Evolutionary conservation across 2,888 invertebrate species (phyloP), one percentile per base, ranked within the genome.

Genomic region (Psylliodes chrysocephalus): DNA sequence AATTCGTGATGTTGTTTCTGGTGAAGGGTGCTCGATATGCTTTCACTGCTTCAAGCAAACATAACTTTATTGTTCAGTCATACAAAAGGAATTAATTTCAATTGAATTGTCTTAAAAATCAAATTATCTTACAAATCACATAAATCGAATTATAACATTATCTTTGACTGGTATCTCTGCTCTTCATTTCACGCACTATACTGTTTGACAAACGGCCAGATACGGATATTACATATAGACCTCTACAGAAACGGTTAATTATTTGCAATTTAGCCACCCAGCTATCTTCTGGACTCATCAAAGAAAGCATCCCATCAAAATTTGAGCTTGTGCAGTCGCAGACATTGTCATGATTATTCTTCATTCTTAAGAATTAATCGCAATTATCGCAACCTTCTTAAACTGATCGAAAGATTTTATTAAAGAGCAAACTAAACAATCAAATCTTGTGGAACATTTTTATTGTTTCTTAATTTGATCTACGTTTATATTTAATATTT

Each of bases 221-320:
- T 1, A 98, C 98, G 1, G 96, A 97, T 75, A 98, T 93, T 0
- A 98, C 98, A 83, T 98, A 98, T 14, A 97, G 91, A 56, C 98
- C 98, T 83, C 92, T 93, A 63, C 90, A 90, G 82, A 96, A 96
- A 7, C 94, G 89, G 84, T 92, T 94, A 79, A 96, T 93, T 82
- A 96, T 87, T 82, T 99, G 98, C 99, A 99, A 99, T 83, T 98
- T 98, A 76, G 95, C 95, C 1, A 99, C 99, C 99, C 99, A 99
- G 78, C 98, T 98, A 75, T 99, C 98, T 81, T 95, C 96, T 1
- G 98, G 97, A 74, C 94, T 94, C 93, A 97, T 97, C 38, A 94
- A 89, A 2, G 97, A 92, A 73, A 99, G 94, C 89, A 99, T 90
- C 22, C 98, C 98, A 86, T 98, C 97, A 86, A 98, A 98, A 83